These are phyloP conservation scores for Enteromius radiatus DNA, from an alignment of 2,797 vertebrate species.

Conservation along the genomic window DNA sequence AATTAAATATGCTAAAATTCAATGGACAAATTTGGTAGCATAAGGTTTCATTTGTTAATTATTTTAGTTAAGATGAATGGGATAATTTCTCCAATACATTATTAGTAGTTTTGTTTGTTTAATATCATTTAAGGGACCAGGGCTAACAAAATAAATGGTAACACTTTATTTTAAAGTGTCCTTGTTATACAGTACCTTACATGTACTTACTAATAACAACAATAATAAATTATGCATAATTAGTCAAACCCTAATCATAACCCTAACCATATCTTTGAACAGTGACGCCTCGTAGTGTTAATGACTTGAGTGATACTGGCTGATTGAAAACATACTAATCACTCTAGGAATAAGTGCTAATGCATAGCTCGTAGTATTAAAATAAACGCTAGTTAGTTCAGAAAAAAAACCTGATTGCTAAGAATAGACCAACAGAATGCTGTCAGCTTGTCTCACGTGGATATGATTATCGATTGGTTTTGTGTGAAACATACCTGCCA, in stretches of 20 bases:
- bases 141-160: not conserved
- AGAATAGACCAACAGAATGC: not conserved
- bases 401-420: too few relatives aligned
- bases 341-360: not conserved
- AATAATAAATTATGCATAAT: not conserved
- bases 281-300: too few relatives aligned
- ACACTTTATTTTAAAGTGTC: not conserved
- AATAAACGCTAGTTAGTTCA: not conserved
- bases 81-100: not conserved
- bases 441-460: not conserved
- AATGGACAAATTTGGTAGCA: not conserved
- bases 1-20: not conserved
- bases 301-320: too few relatives aligned
- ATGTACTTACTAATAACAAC: too few relatives aligned
- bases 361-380: not conserved
- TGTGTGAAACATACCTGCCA: conserved; percentile 86
- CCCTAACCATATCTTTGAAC: too few relatives aligned
- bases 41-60: not conserved
- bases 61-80: too few relatives aligned
- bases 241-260: too few relatives aligned
- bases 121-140: not conserved
- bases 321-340: not conserved
- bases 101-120: not conserved
- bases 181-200: not conserved
- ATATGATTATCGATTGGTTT: not conserved